Evolutionary conservation across 2,888 invertebrate genomes (phyloP).

Genomic region (Agrochola lota): DNA sequence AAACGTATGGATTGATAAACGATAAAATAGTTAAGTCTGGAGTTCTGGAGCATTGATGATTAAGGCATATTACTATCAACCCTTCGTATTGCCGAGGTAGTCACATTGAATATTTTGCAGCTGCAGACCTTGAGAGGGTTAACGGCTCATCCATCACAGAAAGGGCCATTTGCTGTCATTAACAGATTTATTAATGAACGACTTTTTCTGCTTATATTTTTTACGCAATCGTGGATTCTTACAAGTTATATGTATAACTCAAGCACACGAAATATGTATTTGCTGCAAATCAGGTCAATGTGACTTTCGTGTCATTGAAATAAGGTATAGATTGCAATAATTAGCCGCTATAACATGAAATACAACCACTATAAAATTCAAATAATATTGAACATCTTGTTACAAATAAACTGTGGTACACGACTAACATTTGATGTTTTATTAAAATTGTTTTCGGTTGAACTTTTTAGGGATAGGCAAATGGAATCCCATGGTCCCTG

Average conservation of each 20-base stretch:
- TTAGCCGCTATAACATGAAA: background rate
- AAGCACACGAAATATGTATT: background rate
- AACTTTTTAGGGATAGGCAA: slow-evolving; percentile 60
- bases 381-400: slow-evolving; percentile 5
- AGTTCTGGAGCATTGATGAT: background rate
- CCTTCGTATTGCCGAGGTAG: background rate
- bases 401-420: slow-evolving; percentile 15
- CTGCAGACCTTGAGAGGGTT: slow-evolving; percentile 16
- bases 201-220: background rate
- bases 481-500: slow-evolving; percentile 76
- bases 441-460: slow-evolving; percentile 59
- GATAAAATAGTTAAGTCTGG: background rate
- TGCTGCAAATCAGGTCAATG: background rate
- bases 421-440: slow-evolving; percentile 43
- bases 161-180: slow-evolving; percentile 24
- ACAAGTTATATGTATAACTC: too few species aligned
- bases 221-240: background rate
- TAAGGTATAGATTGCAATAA: background rate
- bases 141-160: slow-evolving; percentile 30
- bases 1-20: background rate
- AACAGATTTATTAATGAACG: slow-evolving; percentile 38
- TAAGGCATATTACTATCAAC: slow-evolving; percentile 4
- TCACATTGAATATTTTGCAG: slow-evolving; percentile 11
- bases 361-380: background rate
- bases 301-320: background rate